Conservation (phyloP, 2,113 vertebrate genomes). For the Xyrauchen texanus region DNA sequence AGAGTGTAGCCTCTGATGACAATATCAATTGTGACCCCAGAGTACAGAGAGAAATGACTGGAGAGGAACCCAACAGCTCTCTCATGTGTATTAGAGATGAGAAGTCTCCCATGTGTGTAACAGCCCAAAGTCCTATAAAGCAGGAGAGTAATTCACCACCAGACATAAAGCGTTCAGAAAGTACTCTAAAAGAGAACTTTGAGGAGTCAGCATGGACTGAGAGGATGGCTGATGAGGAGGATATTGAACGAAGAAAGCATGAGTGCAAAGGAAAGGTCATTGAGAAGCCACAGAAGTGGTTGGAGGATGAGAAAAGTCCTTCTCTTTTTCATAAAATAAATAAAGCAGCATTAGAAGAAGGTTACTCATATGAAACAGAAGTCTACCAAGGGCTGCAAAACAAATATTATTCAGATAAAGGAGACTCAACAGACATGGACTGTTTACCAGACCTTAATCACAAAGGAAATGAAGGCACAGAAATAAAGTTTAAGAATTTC, state of each 20-base stretch:
- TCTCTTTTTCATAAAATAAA: conserved; percentile 65
- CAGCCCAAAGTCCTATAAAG: conserved; percentile 83
- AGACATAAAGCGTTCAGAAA: conserved; percentile 84
- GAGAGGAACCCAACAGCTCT: conserved; percentile 81
- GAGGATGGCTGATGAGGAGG: conserved; percentile 64
- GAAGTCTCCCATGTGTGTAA: conserved; percentile 81
- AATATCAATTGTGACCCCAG: conserved; percentile 88
- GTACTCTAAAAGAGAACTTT: conserved; percentile 86
- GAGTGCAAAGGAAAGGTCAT: conserved; percentile 47
- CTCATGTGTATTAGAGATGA: conserved; percentile 79
- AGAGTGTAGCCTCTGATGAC: conserved; percentile 77
- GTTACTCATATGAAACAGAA: conserved; percentile 64
- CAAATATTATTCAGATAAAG: conserved; percentile 68
- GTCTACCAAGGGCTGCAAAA: conserved; percentile 67
- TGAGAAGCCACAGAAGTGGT: conserved; percentile 70
- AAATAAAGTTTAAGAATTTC: conserved; percentile 72
- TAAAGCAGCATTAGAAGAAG: conserved; percentile 64
- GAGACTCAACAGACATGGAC: conserved; percentile 64
- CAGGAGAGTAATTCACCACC: conserved; percentile 86
- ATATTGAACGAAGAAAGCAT: conserved; percentile 50
- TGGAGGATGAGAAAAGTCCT: conserved; percentile 70
- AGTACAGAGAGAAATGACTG: conserved; percentile 80
- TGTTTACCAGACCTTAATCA: conserved; percentile 65
- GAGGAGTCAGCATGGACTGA: conserved; percentile 78
- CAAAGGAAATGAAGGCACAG: conserved; percentile 63